phyloP scores from a whole-genome alignment of 2,113 vertebrate species.

The Corythaixoides concolor region DNA sequence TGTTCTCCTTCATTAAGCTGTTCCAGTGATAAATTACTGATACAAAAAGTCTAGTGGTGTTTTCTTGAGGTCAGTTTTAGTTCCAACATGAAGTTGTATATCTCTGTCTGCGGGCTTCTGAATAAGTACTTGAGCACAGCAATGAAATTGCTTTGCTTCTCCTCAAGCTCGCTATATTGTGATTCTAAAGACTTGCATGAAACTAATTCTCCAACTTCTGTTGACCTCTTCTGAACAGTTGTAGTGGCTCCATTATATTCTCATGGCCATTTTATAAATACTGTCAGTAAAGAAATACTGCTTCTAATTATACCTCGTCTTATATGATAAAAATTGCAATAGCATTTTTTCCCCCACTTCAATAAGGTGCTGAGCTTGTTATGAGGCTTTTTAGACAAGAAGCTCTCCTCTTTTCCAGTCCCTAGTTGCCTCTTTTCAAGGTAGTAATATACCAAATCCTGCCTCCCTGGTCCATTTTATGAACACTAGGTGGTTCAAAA shows the following conservation, averaged over 20 bases:
- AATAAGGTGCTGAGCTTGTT: neutral
- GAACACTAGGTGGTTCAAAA: neutral
- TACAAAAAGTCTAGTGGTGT: neutral
- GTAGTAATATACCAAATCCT: neutral
- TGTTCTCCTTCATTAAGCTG: neutral
- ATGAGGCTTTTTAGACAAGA: neutral
- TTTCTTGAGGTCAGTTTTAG: neutral
- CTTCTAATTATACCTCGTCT: neutral
- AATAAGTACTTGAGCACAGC: neutral
- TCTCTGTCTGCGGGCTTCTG: neutral
- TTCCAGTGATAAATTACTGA: neutral
- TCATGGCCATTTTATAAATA: neutral
- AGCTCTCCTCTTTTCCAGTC: neutral
- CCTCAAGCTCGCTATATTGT: neutral
- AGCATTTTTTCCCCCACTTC: neutral
- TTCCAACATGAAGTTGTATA: neutral
- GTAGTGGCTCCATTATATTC: neutral
- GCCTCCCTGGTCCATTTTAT: neutral
- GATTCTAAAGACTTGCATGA: neutral
- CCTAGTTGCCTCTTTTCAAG: neutral
- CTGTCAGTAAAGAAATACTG: neutral
- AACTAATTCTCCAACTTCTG: neutral
- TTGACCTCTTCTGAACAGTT: neutral
- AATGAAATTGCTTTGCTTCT: neutral
- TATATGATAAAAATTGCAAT: neutral